Conservation (phyloP, 2,888 invertebrate genomes). For the Nomada fucata region DNA sequence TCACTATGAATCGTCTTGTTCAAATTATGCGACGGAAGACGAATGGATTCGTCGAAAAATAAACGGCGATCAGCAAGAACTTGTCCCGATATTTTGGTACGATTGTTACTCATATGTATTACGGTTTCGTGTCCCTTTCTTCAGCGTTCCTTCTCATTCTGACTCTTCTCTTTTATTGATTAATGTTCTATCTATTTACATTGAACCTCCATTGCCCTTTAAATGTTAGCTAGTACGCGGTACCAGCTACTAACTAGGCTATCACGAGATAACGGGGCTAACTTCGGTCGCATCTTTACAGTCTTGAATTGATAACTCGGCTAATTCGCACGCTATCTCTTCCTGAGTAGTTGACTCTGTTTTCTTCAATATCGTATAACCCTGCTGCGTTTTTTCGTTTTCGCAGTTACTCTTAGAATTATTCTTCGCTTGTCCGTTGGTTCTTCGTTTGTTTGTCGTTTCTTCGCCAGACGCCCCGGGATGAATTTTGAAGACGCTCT, state of each 20-base stretch:
- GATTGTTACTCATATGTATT: conserved; percentile 34
- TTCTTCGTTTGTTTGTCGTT: conserved; percentile 57
- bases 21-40: conserved; percentile 56
- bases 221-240: conserved; percentile 47
- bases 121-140: conserved; percentile 40
- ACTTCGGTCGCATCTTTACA: conserved; percentile 76
- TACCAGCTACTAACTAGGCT: conserved; percentile 70
- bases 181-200: conserved; percentile 73
- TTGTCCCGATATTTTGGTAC: conserved; percentile 48
- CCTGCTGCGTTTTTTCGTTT: conserved; percentile 68
- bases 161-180: conserved; percentile 47
- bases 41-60: conserved; percentile 52
- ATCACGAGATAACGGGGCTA: conserved; percentile 80
- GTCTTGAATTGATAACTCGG: conserved; percentile 80
- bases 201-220: conserved; percentile 45
- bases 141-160: conserved; percentile 31
- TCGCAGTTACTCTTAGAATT: conserved; percentile 58
- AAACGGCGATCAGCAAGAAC: conserved; percentile 48
- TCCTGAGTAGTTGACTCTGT: conserved; percentile 72
- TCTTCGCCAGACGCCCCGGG: conserved; percentile 65
- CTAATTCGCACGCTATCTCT: conserved; percentile 73
- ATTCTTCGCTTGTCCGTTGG: conserved; percentile 60
- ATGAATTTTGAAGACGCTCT: conserved; percentile 76
- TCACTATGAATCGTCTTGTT: conserved; percentile 33
- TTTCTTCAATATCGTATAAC: conserved; percentile 79